phyloP scores from a whole-genome alignment of 37 sponge, comb jelly and placozoan species.

The Axinella damicornis region DNA sequence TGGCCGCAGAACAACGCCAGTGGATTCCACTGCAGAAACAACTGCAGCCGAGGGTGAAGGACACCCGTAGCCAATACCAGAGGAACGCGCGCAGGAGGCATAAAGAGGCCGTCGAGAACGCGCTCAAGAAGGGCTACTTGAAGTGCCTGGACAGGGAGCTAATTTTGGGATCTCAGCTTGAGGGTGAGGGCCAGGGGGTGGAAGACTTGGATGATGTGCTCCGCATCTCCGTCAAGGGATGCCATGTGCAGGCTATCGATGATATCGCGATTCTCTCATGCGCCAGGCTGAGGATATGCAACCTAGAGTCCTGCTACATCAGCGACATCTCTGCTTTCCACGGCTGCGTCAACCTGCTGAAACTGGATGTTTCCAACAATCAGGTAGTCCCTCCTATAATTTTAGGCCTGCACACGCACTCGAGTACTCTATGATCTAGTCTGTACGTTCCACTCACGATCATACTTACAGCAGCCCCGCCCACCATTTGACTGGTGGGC shows the following conservation, averaged over 20 bases:
- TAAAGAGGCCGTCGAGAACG: slow-evolving; percentile 31
- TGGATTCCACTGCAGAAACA: slow-evolving; percentile 49
- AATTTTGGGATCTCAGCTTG: slow-evolving; percentile 32
- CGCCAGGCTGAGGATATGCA: slow-evolving; percentile 59
- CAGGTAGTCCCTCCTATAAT: slow-evolving; percentile 43
- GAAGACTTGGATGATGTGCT: slow-evolving; percentile 20
- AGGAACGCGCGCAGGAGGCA: slow-evolving; percentile 36
- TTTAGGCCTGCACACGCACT: neutral
- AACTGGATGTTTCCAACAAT: slow-evolving; percentile 84
- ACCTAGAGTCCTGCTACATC: slow-evolving; percentile 65
- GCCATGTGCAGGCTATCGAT: slow-evolving; percentile 48
- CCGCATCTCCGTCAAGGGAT: slow-evolving; percentile 21
- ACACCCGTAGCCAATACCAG: neutral
- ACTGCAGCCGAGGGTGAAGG: slow-evolving; percentile 24
- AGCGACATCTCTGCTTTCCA: slow-evolving; percentile 69
- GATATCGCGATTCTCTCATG: slow-evolving; percentile 48
- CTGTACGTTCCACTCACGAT: neutral
- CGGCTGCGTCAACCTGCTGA: slow-evolving; percentile 73
- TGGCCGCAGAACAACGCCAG: slow-evolving; percentile 7
- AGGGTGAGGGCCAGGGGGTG: neutral
- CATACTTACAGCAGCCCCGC: too few species aligned
- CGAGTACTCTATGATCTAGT: neutral
- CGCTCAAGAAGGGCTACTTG: slow-evolving; percentile 59
- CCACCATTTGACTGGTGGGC: too few species aligned
- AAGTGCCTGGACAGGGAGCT: slow-evolving; percentile 50